Percentiles rank a stretch among this genome's conserved stretches.
Evolutionary conservation across 2,888 invertebrate species (phyloP).

Genomic region (Ormyrus labotus): DNA sequence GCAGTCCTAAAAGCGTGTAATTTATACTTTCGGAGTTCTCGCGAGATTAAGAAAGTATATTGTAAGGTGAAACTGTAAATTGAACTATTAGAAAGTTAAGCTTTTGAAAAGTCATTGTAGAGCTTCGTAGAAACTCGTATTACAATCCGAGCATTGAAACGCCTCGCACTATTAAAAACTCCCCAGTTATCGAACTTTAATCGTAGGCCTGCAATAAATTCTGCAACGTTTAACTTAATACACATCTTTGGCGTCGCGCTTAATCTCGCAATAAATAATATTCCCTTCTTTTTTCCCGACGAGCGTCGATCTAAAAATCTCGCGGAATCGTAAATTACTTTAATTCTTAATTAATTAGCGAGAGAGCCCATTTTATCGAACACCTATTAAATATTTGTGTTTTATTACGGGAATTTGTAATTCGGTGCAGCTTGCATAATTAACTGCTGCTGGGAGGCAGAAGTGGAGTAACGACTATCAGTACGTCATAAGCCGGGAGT

Average conservation of each 20-base stretch:
- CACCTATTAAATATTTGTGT: too few species aligned
- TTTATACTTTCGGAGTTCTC: conserved; percentile 23
- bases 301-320: too few species aligned
- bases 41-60: conserved; percentile 37
- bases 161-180: neutral
- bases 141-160: conserved; percentile 18
- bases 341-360: too few species aligned
- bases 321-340: too few species aligned
- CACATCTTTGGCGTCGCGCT: too few species aligned
- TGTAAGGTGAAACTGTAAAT: conserved; percentile 44
- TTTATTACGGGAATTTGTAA: too few species aligned
- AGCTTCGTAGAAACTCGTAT: conserved; percentile 36
- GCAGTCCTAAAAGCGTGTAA: neutral
- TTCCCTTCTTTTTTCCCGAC: too few species aligned
- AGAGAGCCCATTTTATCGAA: too few species aligned
- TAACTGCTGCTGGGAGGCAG: too few species aligned
- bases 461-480: neutral
- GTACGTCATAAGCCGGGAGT: neutral
- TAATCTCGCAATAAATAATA: too few species aligned
- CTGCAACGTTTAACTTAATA: too few species aligned
- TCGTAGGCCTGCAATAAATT: neutral
- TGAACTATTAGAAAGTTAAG: conserved; percentile 48
- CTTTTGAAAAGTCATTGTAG: conserved; percentile 46
- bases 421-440: too few species aligned
- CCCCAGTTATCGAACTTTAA: neutral